These are phyloP conservation scores for Malurus leucopterus DNA, from an alignment of 2,797 vertebrate species.

Conservation along the genomic window DNA sequence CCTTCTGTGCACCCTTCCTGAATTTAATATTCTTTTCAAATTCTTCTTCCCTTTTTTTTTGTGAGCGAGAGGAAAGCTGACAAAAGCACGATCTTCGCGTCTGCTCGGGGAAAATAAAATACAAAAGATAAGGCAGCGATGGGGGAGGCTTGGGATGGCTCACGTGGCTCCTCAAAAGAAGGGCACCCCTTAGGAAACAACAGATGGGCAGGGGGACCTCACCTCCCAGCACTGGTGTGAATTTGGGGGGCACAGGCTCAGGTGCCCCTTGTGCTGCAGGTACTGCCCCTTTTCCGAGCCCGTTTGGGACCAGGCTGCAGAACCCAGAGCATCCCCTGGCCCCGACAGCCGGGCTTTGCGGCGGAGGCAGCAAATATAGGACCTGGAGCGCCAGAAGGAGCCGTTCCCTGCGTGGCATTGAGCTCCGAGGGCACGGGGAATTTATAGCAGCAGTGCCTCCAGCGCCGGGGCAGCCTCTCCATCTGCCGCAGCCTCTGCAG, in stretches of 20 bases:
- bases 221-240: background rate
- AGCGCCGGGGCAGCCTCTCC: background rate
- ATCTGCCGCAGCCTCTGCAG: constrained; percentile 25
- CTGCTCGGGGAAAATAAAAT: background rate
- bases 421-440: background rate
- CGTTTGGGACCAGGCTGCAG: background rate
- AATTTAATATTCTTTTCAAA: constrained; percentile 48
- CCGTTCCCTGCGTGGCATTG: fast-evolving
- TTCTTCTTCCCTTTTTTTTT: background rate
- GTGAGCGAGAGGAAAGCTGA: constrained; percentile 40
- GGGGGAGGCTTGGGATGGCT: background rate
- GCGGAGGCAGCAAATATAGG: fast-evolving
- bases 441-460: constrained; percentile 23
- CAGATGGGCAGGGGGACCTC: fast-evolving
- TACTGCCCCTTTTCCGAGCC: background rate
- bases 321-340: background rate
- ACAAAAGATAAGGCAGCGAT: background rate
- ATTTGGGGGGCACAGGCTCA: background rate
- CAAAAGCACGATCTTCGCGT: constrained; percentile 38
- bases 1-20: background rate
- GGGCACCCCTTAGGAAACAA: fast-evolving
- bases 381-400: background rate
- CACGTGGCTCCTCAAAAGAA: background rate
- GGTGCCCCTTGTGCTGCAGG: background rate
- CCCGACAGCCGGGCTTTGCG: fast-evolving